phyloP scores from a whole-genome alignment of 2,888 invertebrate genomes.

The Trissolcus japonicus region DNA sequence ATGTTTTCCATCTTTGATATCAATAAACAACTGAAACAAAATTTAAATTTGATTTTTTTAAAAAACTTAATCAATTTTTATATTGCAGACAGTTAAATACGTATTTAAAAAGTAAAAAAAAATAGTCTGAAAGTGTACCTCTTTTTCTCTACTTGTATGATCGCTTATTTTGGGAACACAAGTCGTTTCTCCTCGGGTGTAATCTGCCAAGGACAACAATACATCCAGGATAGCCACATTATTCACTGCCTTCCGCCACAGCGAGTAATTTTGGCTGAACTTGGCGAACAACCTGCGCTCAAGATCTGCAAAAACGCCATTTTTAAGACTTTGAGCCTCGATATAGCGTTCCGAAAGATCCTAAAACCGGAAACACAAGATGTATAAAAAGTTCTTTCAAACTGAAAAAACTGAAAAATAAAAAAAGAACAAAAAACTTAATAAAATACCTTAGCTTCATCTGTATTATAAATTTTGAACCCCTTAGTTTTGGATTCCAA shows the following conservation, averaged over 20 bases:
- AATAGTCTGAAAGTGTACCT: constrained; percentile 19
- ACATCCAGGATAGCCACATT: constrained; percentile 91
- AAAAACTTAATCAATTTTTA: background rate
- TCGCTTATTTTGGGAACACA: constrained; percentile 85
- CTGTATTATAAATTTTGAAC: constrained; percentile 87
- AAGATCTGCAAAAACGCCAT: constrained; percentile 86
- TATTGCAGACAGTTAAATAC: background rate
- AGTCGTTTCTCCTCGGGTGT: constrained; percentile 84
- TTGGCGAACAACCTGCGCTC: constrained; percentile 90
- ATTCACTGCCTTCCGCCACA: constrained; percentile 89
- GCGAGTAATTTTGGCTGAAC: constrained; percentile 85
- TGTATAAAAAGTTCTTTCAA: background rate
- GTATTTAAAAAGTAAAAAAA: background rate
- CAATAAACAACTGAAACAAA: constrained; percentile 83
- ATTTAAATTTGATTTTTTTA: background rate
- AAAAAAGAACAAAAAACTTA: background rate
- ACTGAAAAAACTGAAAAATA: too few relatives aligned
- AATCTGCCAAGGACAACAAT: constrained; percentile 88
- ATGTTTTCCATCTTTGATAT: constrained; percentile 91
- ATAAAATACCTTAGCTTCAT: constrained; percentile 83
- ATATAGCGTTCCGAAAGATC: constrained; percentile 85
- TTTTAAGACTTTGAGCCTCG: constrained; percentile 87
- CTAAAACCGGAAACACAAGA: constrained; percentile 70
- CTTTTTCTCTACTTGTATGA: constrained; percentile 69
- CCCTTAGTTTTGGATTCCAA: constrained; percentile 92